phyloP scores from a whole-genome alignment of 1,140 invertebrate species.

The Lethrus apterus region DNA sequence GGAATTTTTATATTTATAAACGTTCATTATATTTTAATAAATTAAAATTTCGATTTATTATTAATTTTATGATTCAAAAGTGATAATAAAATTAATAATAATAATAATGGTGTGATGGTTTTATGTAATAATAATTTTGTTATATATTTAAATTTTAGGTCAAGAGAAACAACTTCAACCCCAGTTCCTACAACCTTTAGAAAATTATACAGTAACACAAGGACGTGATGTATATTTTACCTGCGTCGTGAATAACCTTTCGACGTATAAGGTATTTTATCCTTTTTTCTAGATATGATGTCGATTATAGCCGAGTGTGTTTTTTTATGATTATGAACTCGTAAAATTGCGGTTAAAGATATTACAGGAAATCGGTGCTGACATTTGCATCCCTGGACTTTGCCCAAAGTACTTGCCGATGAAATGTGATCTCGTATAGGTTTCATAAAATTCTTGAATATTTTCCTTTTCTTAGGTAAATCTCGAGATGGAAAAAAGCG shows the following conservation, averaged over 20 bases:
- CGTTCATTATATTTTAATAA: neutral
- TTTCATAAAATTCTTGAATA: conserved; percentile 7
- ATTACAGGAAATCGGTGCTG: conserved; percentile 28
- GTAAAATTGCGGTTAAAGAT: conserved; percentile 26
- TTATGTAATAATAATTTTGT: too few species aligned
- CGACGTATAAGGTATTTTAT: conserved; percentile 68
- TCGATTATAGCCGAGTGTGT: conserved; percentile 22
- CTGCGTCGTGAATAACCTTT: conserved; percentile 81
- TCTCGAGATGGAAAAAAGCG: too few species aligned
- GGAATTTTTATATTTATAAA: neutral
- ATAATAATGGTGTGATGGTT: too few species aligned
- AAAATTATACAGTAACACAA: conserved; percentile 80
- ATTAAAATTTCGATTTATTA: too few species aligned
- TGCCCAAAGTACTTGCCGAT: conserved; percentile 17
- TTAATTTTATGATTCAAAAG: too few species aligned
- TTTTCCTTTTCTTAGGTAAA: too few species aligned
- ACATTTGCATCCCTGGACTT: conserved; percentile 21
- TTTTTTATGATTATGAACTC: conserved; percentile 22
- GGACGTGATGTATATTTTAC: conserved; percentile 81
- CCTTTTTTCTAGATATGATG: neutral
- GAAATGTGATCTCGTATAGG: conserved; percentile 17
- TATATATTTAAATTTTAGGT: conserved; percentile 30
- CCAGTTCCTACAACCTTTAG: conserved; percentile 74
- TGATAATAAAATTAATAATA: too few species aligned
- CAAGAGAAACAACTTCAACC: conserved; percentile 50